Evolutionary conservation across 2,888 invertebrate species (phyloP).

Genomic region (Barypeithes pellucidus): DNA sequence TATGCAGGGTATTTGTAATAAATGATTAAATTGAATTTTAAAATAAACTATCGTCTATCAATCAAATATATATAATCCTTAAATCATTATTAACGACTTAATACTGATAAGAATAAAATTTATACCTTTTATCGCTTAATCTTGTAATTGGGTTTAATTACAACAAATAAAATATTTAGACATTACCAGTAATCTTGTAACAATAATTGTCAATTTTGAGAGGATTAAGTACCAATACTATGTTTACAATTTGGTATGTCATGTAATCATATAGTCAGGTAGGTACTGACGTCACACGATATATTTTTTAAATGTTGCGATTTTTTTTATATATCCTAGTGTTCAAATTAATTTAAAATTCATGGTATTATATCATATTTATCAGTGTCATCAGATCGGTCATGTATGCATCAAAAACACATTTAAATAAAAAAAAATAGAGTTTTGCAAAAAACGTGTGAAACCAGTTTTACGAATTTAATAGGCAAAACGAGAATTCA

Average conservation of each 20-base stretch:
- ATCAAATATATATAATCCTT: constrained; percentile 55
- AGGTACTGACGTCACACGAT: neutral
- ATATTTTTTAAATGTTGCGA: too few relatives aligned
- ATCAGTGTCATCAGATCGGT: too few relatives aligned
- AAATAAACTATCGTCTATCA: constrained; percentile 55
- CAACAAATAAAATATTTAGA: constrained; percentile 52
- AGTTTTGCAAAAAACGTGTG: too few relatives aligned
- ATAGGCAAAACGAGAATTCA: too few relatives aligned
- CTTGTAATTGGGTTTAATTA: constrained; percentile 56
- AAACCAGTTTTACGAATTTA: too few relatives aligned
- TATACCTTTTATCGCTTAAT: constrained; percentile 51
- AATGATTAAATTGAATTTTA: constrained; percentile 33
- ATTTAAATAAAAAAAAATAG: too few relatives aligned
- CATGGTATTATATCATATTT: too few relatives aligned
- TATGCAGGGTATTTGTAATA: too few relatives aligned
- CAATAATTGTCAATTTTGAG: constrained; percentile 49
- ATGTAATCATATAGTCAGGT: neutral
- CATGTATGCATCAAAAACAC: too few relatives aligned
- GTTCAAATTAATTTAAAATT: too few relatives aligned
- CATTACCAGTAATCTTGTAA: constrained; percentile 49
- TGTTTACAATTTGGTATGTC: constrained; percentile 33
- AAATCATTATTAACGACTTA: constrained; percentile 54
- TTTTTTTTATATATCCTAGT: too few relatives aligned
- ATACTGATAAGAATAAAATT: constrained; percentile 52
- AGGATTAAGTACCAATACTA: constrained; percentile 36